Conservation (phyloP, 2,888 invertebrate genomes). For the Cheilosia grossa region DNA sequence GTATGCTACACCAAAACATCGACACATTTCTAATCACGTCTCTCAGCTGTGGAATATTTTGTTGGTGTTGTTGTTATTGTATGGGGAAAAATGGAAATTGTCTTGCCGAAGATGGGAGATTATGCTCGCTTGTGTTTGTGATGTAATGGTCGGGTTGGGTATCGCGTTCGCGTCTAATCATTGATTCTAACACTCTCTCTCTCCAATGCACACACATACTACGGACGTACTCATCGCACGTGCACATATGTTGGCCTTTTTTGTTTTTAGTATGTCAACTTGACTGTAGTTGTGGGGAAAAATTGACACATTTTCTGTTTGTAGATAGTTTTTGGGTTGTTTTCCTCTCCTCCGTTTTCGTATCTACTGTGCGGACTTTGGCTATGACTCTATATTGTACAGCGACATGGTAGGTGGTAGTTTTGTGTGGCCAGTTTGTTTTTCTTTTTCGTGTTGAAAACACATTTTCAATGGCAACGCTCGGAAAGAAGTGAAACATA, state of each 20-base stretch:
- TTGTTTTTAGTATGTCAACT: constrained; percentile 45
- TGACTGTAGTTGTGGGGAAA: constrained; percentile 49
- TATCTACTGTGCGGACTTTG: constrained; percentile 9
- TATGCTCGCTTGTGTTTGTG: constrained; percentile 50
- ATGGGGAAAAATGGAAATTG: constrained; percentile 19
- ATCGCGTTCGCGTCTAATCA: neutral
- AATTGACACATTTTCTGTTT: constrained; percentile 73
- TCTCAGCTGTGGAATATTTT: constrained; percentile 40
- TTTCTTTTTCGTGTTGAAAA: constrained; percentile 63
- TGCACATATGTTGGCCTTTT: constrained; percentile 31
- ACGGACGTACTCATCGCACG: constrained; percentile 17
- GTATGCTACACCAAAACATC: constrained; percentile 12
- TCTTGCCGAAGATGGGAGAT: neutral
- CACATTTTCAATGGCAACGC: constrained; percentile 63
- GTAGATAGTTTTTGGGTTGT: constrained; percentile 51
- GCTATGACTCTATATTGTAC: neutral
- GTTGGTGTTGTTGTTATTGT: constrained; percentile 5
- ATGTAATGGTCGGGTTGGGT: constrained; percentile 43
- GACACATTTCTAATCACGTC: constrained; percentile 38
- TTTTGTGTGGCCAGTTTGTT: constrained; percentile 59
- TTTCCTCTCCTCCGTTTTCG: constrained; percentile 36
- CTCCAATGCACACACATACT: neutral
- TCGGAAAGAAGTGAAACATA: constrained; percentile 62
- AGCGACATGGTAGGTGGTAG: constrained; percentile 51
- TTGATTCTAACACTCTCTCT: neutral